A percentile compares a stretch with the other conserved stretches of the same genome.
Conservation (phyloP, 1,140 invertebrate species). For the Drosophila melanogaster region Release_6_plus_ISO1_MT NT_033777.3:28869501-28870000, state of each 20-base stretch:
- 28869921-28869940: slow-evolving; percentile 38
- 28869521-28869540: slow-evolving; percentile 57
- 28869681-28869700: slow-evolving; percentile 24
- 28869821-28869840: slow-evolving; percentile 72
- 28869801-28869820: slow-evolving; percentile 65
- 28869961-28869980: slow-evolving; percentile 60
- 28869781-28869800: slow-evolving; percentile 64
- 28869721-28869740: slow-evolving; percentile 19
- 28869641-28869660: slow-evolving; percentile 18
- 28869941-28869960: slow-evolving; percentile 47
- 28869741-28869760: slow-evolving; percentile 3
- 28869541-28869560: slow-evolving; percentile 26
- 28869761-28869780: slow-evolving; percentile 64
- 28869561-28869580: slow-evolving; percentile 40
- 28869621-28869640: neutral
- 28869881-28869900: slow-evolving; percentile 47
- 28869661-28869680: slow-evolving; percentile 58
- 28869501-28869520: slow-evolving; percentile 36
- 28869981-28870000: slow-evolving; percentile 60
- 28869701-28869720: slow-evolving; percentile 37
- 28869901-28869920: slow-evolving; percentile 78
- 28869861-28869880: slow-evolving; percentile 23
- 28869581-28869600: slow-evolving; percentile 74
- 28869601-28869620: slow-evolving; percentile 55
- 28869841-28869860: slow-evolving; percentile 34